Conservation (phyloP, 2,888 invertebrate genomes). For the Rhabditoides inermis region DNA sequence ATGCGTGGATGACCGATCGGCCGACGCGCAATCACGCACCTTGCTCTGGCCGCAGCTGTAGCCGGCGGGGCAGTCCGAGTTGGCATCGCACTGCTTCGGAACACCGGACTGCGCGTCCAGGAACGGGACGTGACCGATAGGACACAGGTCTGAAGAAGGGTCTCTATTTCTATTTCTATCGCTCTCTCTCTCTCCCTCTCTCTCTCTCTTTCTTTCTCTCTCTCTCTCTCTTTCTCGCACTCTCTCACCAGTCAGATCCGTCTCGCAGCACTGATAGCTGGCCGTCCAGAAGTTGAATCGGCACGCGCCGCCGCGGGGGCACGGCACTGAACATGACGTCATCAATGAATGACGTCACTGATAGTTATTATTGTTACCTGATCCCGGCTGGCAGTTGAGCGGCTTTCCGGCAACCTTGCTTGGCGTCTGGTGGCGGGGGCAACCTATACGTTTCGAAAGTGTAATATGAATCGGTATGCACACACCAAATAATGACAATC, state of each 20-base stretch:
- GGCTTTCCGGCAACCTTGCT: slow-evolving; percentile 6
- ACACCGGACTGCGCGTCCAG: slow-evolving; percentile 11
- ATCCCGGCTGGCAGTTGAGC: slow-evolving; percentile 6
- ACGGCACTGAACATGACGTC: slow-evolving; percentile 10
- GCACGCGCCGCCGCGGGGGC: slow-evolving; percentile 22
- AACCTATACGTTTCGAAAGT: no score
- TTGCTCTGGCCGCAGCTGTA: slow-evolving; percentile 11
- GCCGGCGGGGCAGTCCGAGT: slow-evolving; percentile 9
- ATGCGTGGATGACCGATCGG: no score
- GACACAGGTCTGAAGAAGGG: slow-evolving; percentile 22
- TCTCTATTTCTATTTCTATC: slow-evolving; percentile 1
- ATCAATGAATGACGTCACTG: no score
- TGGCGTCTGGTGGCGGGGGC: slow-evolving; percentile 14
- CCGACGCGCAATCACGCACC: no score
- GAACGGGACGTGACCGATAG: slow-evolving; percentile 22
- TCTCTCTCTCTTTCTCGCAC: no score
- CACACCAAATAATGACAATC: no score
- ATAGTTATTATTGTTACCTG: no score
- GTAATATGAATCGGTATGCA: no score
- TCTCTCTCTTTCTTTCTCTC: no score
- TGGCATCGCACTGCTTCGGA: slow-evolving; percentile 10
- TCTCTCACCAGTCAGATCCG: slow-evolving; percentile 15
- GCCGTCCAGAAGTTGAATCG: slow-evolving; percentile 42
- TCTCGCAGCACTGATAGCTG: slow-evolving; percentile 30
- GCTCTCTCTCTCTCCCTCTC: no score